phyloP scores from a whole-genome alignment of 1,140 invertebrate genomes.

The Hycleus phaleratus region DNA sequence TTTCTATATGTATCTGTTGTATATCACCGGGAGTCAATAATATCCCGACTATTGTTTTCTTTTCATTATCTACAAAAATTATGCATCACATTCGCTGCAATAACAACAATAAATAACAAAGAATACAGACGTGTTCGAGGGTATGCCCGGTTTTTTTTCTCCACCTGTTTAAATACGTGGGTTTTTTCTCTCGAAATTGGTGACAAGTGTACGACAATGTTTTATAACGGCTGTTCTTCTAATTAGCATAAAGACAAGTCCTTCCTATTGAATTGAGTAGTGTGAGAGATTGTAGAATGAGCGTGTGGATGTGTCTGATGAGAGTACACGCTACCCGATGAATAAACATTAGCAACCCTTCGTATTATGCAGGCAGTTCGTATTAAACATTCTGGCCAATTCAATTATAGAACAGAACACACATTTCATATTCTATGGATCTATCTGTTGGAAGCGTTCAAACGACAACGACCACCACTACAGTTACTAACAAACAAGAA shows the following conservation, averaged over 20 bases:
- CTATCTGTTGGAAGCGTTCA: constrained; percentile 15
- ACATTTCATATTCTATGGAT: constrained; percentile 31
- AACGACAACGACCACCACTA: neutral
- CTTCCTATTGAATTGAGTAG: constrained; percentile 8
- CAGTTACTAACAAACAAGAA: too few relatives aligned
- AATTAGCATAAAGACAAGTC: constrained; percentile 30
- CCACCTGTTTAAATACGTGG: neutral
- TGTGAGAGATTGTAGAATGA: constrained; percentile 8
- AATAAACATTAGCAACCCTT: constrained; percentile 37
- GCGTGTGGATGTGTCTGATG: neutral
- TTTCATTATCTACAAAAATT: constrained; percentile 9
- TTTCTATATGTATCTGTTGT: neutral
- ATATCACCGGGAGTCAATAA: constrained; percentile 17
- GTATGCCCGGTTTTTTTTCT: too few relatives aligned
- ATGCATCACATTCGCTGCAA: neutral
- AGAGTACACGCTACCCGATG: constrained; percentile 21
- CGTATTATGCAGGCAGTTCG: constrained; percentile 33
- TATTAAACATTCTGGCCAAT: constrained; percentile 37
- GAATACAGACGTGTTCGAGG: too few relatives aligned
- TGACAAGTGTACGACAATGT: neutral
- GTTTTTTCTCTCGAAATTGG: neutral
- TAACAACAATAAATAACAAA: neutral
- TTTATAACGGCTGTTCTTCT: neutral
- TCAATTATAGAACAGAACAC: constrained; percentile 34
- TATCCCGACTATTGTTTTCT: constrained; percentile 15